Conservation (phyloP, 2,113 vertebrate species). For the Chlorodrepanis virens region DNA sequence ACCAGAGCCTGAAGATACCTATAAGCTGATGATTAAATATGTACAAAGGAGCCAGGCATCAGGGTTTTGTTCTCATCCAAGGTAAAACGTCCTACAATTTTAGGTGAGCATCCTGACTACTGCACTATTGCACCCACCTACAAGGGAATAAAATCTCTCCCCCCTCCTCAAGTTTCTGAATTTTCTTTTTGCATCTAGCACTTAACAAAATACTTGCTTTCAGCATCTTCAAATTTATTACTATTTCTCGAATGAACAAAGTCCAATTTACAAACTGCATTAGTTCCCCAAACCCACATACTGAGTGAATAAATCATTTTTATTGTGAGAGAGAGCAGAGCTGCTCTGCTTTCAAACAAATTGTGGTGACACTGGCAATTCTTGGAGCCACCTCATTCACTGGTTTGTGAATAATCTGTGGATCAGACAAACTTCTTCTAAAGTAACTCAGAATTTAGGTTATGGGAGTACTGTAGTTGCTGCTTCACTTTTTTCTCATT, state of each 20-base stretch:
- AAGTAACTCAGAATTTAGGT: not conserved
- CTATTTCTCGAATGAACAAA: conserved; percentile 1
- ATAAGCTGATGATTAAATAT: not conserved
- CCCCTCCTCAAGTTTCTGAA: not conserved
- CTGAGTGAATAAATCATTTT: conserved; percentile 26
- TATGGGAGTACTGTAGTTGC: not conserved
- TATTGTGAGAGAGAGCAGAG: not conserved
- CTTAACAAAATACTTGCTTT: not conserved
- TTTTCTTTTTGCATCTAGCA: not conserved
- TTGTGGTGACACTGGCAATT: not conserved
- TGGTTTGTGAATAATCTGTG: not conserved
- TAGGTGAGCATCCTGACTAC: not conserved
- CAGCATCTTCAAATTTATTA: conserved; percentile 11
- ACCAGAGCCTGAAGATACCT: not conserved
- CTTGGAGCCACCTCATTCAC: not conserved
- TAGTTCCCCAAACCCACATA: not conserved
- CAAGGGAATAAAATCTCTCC: not conserved
- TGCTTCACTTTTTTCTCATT: not conserved
- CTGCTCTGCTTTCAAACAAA: not conserved
- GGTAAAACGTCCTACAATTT: not conserved
- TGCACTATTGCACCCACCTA: not conserved
- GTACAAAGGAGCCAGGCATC: not conserved
- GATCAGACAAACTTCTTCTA: not conserved
- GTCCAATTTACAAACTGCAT: not conserved
- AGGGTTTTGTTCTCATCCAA: not conserved